Conservation (phyloP, 2,888 invertebrate genomes). For the Cylindroiulus punctatus region DNA sequence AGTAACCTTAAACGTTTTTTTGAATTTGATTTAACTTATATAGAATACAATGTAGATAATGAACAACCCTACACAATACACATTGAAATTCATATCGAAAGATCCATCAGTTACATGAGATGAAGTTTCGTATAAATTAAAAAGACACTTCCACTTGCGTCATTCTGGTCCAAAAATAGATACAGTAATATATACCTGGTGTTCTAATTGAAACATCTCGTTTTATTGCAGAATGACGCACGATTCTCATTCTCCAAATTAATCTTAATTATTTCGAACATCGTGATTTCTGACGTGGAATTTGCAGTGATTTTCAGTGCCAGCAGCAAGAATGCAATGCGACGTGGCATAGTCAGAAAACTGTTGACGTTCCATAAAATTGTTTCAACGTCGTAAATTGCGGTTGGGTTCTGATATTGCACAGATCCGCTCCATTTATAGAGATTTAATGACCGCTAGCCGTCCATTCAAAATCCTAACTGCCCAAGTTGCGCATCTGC, state of each 20-base stretch:
- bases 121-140: too few relatives aligned
- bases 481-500: neutral
- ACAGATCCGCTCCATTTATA: neutral
- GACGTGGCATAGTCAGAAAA: neutral
- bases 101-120: too few relatives aligned
- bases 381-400: slow-evolving; percentile 1
- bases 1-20: neutral
- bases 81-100: neutral
- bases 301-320: neutral
- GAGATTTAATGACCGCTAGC: neutral
- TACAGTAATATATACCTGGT: neutral
- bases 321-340: neutral
- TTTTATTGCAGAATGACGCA: neutral
- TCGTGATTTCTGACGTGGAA: neutral
- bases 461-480: neutral
- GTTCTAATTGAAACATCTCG: neutral
- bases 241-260: neutral
- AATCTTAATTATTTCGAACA: neutral
- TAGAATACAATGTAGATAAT: neutral
- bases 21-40: neutral
- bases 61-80: neutral
- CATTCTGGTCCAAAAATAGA: neutral
- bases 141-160: neutral
- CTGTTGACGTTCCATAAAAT: neutral
- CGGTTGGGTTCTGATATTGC: neutral